phyloP scores from a whole-genome alignment of 2,888 invertebrate species.

The Tineola bisselliella region DNA sequence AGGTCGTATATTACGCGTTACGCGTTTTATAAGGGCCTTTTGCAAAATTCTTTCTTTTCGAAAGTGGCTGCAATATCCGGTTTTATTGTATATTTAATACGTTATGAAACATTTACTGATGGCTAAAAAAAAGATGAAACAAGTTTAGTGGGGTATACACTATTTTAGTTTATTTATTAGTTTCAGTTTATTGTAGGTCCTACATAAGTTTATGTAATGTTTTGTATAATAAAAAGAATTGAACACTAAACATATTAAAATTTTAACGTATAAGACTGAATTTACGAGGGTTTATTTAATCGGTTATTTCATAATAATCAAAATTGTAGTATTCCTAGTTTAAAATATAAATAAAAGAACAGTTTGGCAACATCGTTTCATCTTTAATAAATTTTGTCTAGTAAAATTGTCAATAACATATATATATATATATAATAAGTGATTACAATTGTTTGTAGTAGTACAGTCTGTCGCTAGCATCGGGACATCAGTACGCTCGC shows the following conservation, averaged over 20 bases:
- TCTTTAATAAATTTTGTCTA: no score
- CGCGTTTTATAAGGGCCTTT: slow-evolving; percentile 55
- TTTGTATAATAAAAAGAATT: no score
- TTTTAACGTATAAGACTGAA: no score
- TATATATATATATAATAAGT: no score
- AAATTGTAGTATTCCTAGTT: no score
- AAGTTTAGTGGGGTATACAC: not conserved
- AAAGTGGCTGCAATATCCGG: slow-evolving; percentile 9
- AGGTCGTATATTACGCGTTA: slow-evolving; percentile 52
- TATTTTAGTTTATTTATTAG: no score
- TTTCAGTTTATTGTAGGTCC: no score
- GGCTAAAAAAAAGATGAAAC: not conserved
- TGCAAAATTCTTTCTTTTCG: slow-evolving; percentile 49
- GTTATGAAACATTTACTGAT: not conserved
- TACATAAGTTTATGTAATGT: no score
- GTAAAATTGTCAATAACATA: no score
- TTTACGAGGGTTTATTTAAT: no score
- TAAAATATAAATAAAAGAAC: not conserved
- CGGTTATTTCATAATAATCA: no score
- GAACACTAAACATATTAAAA: no score
- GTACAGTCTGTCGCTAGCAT: not conserved
- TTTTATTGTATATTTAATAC: slow-evolving; percentile 11
- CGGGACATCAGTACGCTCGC: slow-evolving; percentile 15
- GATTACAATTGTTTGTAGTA: not conserved
- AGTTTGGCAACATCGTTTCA: not conserved